Conservation (phyloP, 1,140 invertebrate genomes). For the Carcinoscorpius rotundicauda region DNA sequence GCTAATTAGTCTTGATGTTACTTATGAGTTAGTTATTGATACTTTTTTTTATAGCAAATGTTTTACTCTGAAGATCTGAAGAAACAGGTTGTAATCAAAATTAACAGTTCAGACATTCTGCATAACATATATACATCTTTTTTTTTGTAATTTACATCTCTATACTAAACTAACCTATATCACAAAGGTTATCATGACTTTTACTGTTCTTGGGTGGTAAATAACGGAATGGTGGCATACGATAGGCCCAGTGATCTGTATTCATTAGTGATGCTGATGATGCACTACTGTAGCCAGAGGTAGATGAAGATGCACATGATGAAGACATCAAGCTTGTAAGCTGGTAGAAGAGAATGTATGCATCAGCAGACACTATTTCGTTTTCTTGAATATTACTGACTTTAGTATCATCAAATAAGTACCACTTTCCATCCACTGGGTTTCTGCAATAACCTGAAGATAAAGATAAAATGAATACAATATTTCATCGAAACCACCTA, state of each 20-base stretch:
- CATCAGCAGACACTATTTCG: slow-evolving; percentile 70
- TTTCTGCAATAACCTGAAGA: slow-evolving; percentile 74
- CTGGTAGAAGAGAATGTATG: slow-evolving; percentile 93
- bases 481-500: too few species aligned
- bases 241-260: slow-evolving; percentile 58
- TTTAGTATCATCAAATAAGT: slow-evolving; percentile 85
- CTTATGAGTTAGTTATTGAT: too few species aligned
- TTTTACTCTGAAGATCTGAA: too few species aligned
- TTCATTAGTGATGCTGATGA: slow-evolving; percentile 37
- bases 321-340: slow-evolving; percentile 31
- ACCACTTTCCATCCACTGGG: slow-evolving; percentile 86
- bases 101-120: too few species aligned
- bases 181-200: slow-evolving; percentile 25
- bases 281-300: slow-evolving; percentile 27
- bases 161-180: slow-evolving; percentile 13
- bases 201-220: slow-evolving; percentile 25
- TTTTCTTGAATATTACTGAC: slow-evolving; percentile 60
- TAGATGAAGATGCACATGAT: slow-evolving; percentile 23
- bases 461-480: too few species aligned
- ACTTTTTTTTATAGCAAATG: too few species aligned
- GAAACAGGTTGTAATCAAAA: too few species aligned
- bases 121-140: too few species aligned
- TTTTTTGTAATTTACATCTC: too few species aligned
- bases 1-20: too few species aligned
- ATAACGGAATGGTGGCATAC: slow-evolving; percentile 49